Evolutionary conservation across 2,888 invertebrate genomes (phyloP).

Genomic region (Rhingia campestris): DNA sequence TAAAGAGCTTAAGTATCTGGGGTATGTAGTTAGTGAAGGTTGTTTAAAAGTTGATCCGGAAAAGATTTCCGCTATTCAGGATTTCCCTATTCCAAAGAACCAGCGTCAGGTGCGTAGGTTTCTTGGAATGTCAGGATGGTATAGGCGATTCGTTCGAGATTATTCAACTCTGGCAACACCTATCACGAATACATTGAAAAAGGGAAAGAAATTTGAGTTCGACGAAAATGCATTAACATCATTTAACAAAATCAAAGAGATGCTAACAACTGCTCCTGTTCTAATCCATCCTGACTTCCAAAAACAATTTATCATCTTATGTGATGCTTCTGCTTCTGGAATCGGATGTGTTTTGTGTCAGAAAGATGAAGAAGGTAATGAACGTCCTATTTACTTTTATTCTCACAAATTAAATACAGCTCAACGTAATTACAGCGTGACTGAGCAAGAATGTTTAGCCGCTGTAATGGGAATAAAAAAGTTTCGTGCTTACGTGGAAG

Average conservation of each 20-base stretch:
- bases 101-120: constrained; percentile 29
- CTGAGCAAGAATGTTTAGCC: too few species aligned
- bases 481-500: too few species aligned
- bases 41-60: too few species aligned
- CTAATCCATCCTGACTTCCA: constrained; percentile 54
- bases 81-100: too few species aligned
- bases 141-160: constrained; percentile 10
- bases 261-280: neutral
- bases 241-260: neutral
- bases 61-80: too few species aligned
- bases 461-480: too few species aligned
- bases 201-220: constrained; percentile 11
- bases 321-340: constrained; percentile 42
- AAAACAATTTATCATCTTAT: constrained; percentile 51
- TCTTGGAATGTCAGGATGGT: constrained; percentile 72
- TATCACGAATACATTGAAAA: constrained; percentile 59
- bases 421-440: too few species aligned
- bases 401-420: too few species aligned
- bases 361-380: too few species aligned
- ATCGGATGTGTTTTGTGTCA: constrained; percentile 44
- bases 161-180: constrained; percentile 58
- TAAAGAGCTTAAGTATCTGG: neutral
- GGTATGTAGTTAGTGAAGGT: too few species aligned
- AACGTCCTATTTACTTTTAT: too few species aligned
- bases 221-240: neutral